Base-by-base conservation (phyloP, 1,140 invertebrate species). In the Planococcus citri region DNA sequence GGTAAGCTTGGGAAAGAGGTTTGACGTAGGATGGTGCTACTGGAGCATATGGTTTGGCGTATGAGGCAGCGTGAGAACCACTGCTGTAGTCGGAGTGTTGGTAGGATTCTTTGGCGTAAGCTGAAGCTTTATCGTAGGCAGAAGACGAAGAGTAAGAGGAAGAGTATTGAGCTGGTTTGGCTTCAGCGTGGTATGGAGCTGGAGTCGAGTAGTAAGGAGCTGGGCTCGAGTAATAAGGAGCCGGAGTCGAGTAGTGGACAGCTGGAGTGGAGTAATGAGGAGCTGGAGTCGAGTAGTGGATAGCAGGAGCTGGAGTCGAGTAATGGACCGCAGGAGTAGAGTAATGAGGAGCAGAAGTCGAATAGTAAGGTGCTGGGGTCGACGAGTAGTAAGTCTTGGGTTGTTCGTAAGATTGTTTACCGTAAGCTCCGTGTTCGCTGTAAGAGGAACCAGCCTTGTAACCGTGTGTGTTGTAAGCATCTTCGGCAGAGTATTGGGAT, bases 51-150 rank as follows among this genome's bases (percentile, higher is more conserved):
- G 9, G n/a, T n/a, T 41, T n/a, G n/a, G n/a, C n/a, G n/a, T 37
- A 37, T 37, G 33, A 6, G 33, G 33, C 33, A 37, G 33, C 33
- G n/a, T n/a, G n/a, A n/a, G n/a, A n/a, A n/a, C n/a, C n/a, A n/a
- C n/a, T n/a, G n/a, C n/a, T n/a, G 41, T 51, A 51, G n/a, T 51
- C 41, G 17, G 41, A 6, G 41, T 51, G 41, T 51, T 51, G 41
- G 41, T 51, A 51, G 12, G 41, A 51, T 51, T 51, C 41, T 51
- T 51, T 51, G n/a, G 41, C 41, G 41, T 51, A 51, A 51, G 41
- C 41, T 14, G 41, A 51, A n/a, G 41, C 41, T 51, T 51, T 51
- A n/a, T 20, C 41, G 41, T 51, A 51, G 17, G 41, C 41, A 4
- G 41, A 51, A 17, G 41, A 51, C 3, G 41, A 51, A 17, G n/a